Evolutionary conservation across 2,113 vertebrate genomes (phyloP), one percentile per base, ranked within the genome.

Genomic region (Megaptera novaeangliae): DNA sequence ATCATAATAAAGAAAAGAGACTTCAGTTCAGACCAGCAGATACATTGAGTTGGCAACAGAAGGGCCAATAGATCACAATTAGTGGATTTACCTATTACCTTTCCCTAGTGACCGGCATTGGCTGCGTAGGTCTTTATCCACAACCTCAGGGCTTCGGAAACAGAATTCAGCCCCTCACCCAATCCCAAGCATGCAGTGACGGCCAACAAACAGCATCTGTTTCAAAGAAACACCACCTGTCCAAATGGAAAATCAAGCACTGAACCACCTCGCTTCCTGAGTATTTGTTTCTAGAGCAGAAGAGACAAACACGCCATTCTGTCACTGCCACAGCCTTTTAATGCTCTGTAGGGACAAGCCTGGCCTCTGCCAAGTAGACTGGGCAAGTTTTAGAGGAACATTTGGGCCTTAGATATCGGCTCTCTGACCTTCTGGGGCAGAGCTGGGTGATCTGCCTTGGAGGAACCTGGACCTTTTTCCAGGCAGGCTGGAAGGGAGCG

Each of bases 171-270:
- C 41, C 87, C 90, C 75, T 95, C 1, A 8, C 84, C 88, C 96
- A 97, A 59, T 92, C 80, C 98, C 96, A 96, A 86, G 98, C 98
- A 98, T 89, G 85, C 98, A 98, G 97, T 86, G 96, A 98, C 98
- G 98, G 97, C 97, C 97, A 98, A 75, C 66, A 81, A 96, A 98
- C 97, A 98, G 92, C 96, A 98, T 95, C 97, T 97, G 84, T 97
- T 98, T 98, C 97, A 97, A 98, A 98, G 98, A 98, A 98, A 98
- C 97, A 96, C 98, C 98, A 98, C 86, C 93, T 96, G 96, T 96
- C 91, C 0, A 81, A 98, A 98, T 98, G 98, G 98, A 98, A 98
- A 98, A 98, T 98, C 97, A 98, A 98, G 98, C 97, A 96, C 96
- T 15, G 23, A 95, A 96, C 97, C 82, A 97, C 96, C 97, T 98